These are phyloP conservation scores for Ceratotherium simum DNA, from an alignment of 2,113 vertebrate genomes.

Conservation along the genomic window DNA sequence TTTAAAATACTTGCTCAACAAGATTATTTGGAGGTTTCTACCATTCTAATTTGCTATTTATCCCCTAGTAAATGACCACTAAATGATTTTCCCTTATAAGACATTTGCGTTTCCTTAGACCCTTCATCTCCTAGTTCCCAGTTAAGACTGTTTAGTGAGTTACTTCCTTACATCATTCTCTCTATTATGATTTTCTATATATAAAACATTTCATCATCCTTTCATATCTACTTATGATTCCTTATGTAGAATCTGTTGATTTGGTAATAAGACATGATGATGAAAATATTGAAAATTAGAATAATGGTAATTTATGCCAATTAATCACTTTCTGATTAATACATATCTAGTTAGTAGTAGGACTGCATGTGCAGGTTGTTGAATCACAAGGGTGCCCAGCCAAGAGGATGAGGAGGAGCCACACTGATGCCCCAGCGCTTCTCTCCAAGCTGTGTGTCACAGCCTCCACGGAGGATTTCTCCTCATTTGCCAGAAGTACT, in stretches of 20 bases:
- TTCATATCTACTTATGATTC: background rate
- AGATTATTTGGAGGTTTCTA: background rate
- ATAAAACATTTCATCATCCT: background rate
- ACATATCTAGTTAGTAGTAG: background rate
- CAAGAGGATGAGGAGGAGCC: too few species aligned
- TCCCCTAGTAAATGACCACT: background rate
- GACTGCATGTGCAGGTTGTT: too few species aligned
- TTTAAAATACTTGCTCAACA: background rate
- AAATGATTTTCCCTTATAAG: background rate
- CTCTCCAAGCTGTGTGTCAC: background rate
- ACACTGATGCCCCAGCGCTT: background rate
- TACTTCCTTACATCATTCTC: background rate
- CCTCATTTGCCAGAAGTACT: background rate
- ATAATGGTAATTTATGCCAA: background rate
- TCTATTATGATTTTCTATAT: background rate
- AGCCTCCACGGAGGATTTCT: background rate
- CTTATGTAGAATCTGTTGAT: background rate
- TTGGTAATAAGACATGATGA: background rate
- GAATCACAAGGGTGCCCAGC: background rate
- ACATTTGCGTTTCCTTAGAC: background rate
- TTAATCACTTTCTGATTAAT: background rate
- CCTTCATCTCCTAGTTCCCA: background rate
- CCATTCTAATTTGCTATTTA: background rate
- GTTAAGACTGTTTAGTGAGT: background rate
- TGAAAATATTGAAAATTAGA: background rate